These are phyloP conservation scores for Chauna torquata DNA, from an alignment of 2,113 vertebrate species.

Conservation along the genomic window DNA sequence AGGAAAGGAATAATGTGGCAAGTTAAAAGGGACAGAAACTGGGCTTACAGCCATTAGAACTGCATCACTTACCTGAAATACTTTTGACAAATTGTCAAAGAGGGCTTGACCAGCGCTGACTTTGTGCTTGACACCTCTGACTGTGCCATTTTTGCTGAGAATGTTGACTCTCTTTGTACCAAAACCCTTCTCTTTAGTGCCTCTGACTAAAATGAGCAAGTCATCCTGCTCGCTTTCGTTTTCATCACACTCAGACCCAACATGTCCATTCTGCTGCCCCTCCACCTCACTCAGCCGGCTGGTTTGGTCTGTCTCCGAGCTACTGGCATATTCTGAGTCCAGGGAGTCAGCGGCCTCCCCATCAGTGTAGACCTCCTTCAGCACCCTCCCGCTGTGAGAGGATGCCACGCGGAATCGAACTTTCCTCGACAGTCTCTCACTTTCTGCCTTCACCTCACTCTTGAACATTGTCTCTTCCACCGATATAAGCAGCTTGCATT, in stretches of 20 bases:
- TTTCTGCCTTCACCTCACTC: slow-evolving; percentile 64
- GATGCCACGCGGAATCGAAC: slow-evolving; percentile 95
- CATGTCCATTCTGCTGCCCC: slow-evolving; percentile 75
- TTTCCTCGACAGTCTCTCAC: slow-evolving; percentile 82
- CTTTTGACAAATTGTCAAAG: slow-evolving; percentile 89
- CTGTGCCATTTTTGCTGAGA: slow-evolving; percentile 95
- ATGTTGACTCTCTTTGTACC: slow-evolving; percentile 92
- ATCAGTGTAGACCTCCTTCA: slow-evolving; percentile 93
- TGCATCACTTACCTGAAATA: slow-evolving; percentile 83
- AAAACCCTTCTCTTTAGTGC: slow-evolving; percentile 84
- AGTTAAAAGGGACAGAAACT: background rate
- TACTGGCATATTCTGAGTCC: slow-evolving; percentile 91
- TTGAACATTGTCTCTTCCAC: slow-evolving; percentile 78
- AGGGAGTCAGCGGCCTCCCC: slow-evolving; percentile 84
- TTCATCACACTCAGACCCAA: slow-evolving; percentile 83
- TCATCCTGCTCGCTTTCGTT: slow-evolving; percentile 85
- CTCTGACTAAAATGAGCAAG: slow-evolving; percentile 85
- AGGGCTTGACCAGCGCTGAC: slow-evolving; percentile 94
- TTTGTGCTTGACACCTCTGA: slow-evolving; percentile 96
- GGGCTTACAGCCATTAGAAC: background rate
- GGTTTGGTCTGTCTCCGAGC: slow-evolving; percentile 85
- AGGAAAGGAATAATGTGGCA: background rate
- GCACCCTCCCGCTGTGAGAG: slow-evolving; percentile 90
- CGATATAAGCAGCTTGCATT: slow-evolving; percentile 77
- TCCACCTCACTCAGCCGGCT: slow-evolving; percentile 85